Base-by-base conservation (phyloP, 1,140 invertebrate genomes). In the Gonatopus flavifemur region DNA sequence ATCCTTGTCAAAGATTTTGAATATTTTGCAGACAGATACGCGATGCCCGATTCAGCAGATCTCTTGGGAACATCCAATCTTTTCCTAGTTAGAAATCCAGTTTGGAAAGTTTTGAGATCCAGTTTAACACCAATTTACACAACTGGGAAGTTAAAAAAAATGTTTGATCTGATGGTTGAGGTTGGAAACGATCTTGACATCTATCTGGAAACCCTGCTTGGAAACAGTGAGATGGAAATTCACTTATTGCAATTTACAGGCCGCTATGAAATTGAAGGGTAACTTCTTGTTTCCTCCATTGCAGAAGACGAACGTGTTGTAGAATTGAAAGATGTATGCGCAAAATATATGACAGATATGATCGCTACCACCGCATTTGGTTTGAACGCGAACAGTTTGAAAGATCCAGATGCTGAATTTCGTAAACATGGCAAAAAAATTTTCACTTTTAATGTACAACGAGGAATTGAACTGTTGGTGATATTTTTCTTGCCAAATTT, bases 61-160 rank as follows among this genome's bases (percentile, higher is more conserved):
- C 70, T 74, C 15, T 59, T 66, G 4, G 15, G 77, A 7, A 37
- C 58, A 0, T 52, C 43, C 22, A 74, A 77, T 57, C 28, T 81
- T 7, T 77, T 81, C 21, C 42, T 74, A 32, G 40, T 69, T 0
- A 64, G 68, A 4, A 78, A 76, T 2, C 71, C 78, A 22, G 61
- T 67, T 30, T 87, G 85, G 85, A 82, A 79, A 61, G 63, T 78
- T 3, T 51, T 84, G 3, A 66, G 85, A 22, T 64, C 72, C 13
- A 83, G 84, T 41, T 63, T 85, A 32, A 81, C 80, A 9, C 83
- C 84, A 6, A 75, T 81, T 6, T 87, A 86, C 62, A 81, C 82
- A 1, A 69, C 79, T 2, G 69, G 76, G 3, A 85, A 85, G 69
- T 77, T 87, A 46, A 83, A 78, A 64, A 72, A 74, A 18, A 85